Conservation (phyloP, 2,797 vertebrate genomes). For the Bufotes viridis region DNA sequence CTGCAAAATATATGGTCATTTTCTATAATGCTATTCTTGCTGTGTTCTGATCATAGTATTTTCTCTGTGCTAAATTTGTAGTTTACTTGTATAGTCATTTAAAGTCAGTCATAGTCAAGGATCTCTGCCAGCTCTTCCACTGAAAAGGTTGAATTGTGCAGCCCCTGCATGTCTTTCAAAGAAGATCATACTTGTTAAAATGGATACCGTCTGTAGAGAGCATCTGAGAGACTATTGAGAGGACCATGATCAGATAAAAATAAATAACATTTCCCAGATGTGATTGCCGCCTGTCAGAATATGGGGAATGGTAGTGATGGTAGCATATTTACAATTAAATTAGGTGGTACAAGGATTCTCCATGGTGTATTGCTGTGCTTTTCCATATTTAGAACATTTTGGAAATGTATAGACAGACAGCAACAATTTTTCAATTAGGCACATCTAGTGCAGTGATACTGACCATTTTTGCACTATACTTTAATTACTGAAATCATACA, state of each 20-base stretch:
- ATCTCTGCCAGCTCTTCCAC: constrained; percentile 26
- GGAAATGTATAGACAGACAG: neutral
- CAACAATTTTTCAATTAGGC: no score
- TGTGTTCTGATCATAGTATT: constrained; percentile 27
- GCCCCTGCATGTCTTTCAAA: constrained; percentile 18
- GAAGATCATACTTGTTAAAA: constrained; percentile 59
- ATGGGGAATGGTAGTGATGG: constrained; percentile 6
- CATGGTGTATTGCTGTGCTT: neutral
- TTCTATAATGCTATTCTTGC: constrained; percentile 14
- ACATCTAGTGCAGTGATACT: no score
- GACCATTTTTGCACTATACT: no score
- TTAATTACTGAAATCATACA: no score
- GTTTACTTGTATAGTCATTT: constrained; percentile 41
- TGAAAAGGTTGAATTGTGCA: constrained; percentile 36
- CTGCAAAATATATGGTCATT: neutral
- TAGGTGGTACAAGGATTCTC: neutral
- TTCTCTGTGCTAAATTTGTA: constrained; percentile 15
- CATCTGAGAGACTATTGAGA: constrained; percentile 45
- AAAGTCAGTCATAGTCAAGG: constrained; percentile 23
- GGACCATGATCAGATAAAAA: constrained; percentile 44
- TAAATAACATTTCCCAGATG: constrained; percentile 51
- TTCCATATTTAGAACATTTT: neutral
- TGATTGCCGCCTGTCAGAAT: constrained; percentile 45
- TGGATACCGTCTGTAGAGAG: constrained; percentile 54
- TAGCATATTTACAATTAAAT: constrained; percentile 8